A percentile compares a stretch with the other conserved stretches of the same genome.
Conservation (phyloP, 2,888 invertebrate genomes). For the Apeira syringaria region DNA sequence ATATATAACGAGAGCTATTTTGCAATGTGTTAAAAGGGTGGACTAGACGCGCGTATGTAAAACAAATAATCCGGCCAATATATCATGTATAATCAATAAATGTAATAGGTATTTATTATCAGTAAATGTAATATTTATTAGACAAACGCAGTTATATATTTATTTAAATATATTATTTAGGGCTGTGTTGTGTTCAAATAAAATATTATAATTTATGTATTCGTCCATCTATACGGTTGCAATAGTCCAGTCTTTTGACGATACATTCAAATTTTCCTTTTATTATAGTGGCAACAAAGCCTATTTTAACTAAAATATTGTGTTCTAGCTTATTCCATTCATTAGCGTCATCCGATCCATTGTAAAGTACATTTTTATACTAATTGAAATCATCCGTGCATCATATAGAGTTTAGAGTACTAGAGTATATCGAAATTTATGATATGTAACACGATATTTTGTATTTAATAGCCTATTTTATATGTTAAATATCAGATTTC, state of each 20-base stretch:
- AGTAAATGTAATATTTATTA: slow-evolving; percentile 43
- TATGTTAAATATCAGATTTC: no score
- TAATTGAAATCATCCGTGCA: slow-evolving; percentile 58
- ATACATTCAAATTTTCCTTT: slow-evolving; percentile 30
- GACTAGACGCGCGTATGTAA: slow-evolving; percentile 46
- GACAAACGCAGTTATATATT: slow-evolving; percentile 41
- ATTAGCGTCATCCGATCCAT: slow-evolving; percentile 73
- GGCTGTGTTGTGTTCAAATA: slow-evolving; percentile 37
- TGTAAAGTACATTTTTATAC: slow-evolving; percentile 60
- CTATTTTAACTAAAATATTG: slow-evolving; percentile 42
- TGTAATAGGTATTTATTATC: no score
- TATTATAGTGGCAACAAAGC: slow-evolving; percentile 32
- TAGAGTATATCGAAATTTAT: slow-evolving; percentile 38
- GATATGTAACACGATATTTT: slow-evolving; percentile 57
- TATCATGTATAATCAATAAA: slow-evolving; percentile 26
- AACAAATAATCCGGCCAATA: slow-evolving; percentile 68
- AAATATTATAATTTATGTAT: slow-evolving; percentile 51
- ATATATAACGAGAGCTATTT: slow-evolving; percentile 59
- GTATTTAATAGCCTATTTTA: slow-evolving; percentile 40
- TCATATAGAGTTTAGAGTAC: slow-evolving; percentile 46
- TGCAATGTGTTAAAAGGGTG: slow-evolving; percentile 62
- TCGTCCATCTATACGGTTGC: slow-evolving; percentile 50
- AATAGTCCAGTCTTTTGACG: slow-evolving; percentile 62
- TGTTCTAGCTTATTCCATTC: slow-evolving; percentile 56
- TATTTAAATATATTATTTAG: slow-evolving; percentile 47